Percentiles rank a stretch among this genome's conserved stretches.
phyloP scores from a whole-genome alignment of 2,797 vertebrate genomes.

The Micromesistius poutassou region DNA sequence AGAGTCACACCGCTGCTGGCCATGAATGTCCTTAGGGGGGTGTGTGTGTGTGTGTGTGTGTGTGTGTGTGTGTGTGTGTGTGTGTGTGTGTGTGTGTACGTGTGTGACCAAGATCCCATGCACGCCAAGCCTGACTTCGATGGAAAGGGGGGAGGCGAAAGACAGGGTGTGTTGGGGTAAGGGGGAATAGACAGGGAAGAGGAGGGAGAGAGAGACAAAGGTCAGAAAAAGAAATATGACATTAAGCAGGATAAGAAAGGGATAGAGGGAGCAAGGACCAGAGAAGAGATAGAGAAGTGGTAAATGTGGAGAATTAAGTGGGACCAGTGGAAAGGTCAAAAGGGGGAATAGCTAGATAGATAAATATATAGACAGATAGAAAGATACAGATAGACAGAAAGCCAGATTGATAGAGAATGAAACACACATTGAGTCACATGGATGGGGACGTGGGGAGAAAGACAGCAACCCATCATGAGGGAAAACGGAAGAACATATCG shows the following conservation, averaged over 20 bases:
- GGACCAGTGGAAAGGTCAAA: not conserved
- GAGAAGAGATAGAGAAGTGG: not conserved
- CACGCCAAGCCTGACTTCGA: not conserved
- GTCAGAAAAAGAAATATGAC: not conserved
- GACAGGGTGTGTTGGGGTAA: not conserved
- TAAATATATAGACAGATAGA: not conserved
- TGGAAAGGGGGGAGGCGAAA: not conserved
- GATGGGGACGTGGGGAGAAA: not conserved
- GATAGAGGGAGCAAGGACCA: not conserved
- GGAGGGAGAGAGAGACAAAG: not conserved
- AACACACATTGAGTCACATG: not conserved
- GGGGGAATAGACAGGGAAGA: not conserved
- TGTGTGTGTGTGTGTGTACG: no score
- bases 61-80: not conserved
- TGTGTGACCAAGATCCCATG: not conserved
- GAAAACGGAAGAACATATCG: no score
- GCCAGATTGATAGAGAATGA: not conserved
- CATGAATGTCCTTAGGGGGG: not conserved
- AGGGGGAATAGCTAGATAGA: not conserved
- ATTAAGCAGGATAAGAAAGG: not conserved
- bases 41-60: not conserved
- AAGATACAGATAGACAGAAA: not conserved
- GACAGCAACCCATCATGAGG: not conserved
- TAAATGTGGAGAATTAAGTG: not conserved
- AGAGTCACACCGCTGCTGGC: not conserved